Evolutionary conservation across 2,888 invertebrate species (phyloP), one percentile per base, ranked within the genome.

Genomic region (Eilema caniola): DNA sequence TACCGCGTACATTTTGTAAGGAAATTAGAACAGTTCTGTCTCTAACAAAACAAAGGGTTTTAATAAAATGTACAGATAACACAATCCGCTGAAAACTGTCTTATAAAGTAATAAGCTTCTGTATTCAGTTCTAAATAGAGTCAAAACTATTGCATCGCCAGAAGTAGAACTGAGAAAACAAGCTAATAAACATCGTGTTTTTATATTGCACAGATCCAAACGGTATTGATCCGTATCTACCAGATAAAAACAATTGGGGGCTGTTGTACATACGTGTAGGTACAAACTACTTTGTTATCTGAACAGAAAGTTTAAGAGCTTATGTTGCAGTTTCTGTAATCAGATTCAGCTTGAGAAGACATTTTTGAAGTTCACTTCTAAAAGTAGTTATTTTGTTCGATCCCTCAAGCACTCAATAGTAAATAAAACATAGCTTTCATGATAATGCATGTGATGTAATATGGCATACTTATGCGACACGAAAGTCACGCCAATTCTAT

Each of bases 161-260:
- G 81, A 72, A 60, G 70, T 71, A 62, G 66, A 53, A 10, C 61
- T 69, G 63, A 64, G 71, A 73, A 77, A 82, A 80, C 81, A 81
- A 73, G 77, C 74, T 73, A 79, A 81, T 81, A 82, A 81, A 83
- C 79, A 72, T 79, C 64, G 63, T 73, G 57, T 81, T 75, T 81
- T 79, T 77, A 82, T 70, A 76, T 60, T 61, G 70, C 70, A 76
- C 70, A 65, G 70, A 66, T 76, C 72, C 65, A 72, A 76, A 71
- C 67, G 69, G 71, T 77, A 80, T 77, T 68, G 77, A 79, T 75
- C 66, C 62, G 65, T 64, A 64, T 74, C 62, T 67, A 41, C 71
- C 33, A 56, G 64, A 69, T 80, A 73, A 72, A 72, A 79, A 72
- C 71, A 74, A 81, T 76, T 70, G 41, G 60, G 24, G 59, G 25